Percentiles rank a stretch among this genome's conserved stretches.
Evolutionary conservation across 1,140 invertebrate genomes (phyloP).

Genomic region (Coelopa frigida): DNA sequence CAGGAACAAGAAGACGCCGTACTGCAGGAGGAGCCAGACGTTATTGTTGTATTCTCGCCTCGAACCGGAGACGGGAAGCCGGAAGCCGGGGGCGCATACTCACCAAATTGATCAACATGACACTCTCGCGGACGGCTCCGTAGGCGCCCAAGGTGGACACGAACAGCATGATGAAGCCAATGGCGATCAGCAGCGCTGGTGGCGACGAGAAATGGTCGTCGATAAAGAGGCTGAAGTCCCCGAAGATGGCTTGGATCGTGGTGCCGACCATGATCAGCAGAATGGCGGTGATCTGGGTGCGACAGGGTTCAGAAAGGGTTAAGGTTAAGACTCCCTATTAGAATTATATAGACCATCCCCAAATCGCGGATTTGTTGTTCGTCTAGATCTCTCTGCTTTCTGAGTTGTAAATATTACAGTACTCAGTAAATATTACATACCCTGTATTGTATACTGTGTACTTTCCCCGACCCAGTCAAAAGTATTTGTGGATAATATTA

Average conservation of each 20-base stretch:
- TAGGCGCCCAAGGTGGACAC: conserved; percentile 76
- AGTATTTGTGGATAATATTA: too few species aligned
- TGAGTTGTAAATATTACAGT: too few species aligned
- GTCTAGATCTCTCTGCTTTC: too few species aligned
- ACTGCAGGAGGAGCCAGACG: conserved; percentile 51
- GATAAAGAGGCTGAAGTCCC: conserved; percentile 64
- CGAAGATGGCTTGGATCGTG: conserved; percentile 65
- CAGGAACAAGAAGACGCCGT: conserved; percentile 66
- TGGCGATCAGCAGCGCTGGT: conserved; percentile 64
- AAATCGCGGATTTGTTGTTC: too few species aligned
- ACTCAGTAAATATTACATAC: too few species aligned
- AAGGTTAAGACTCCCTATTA: too few species aligned
- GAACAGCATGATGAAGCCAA: conserved; percentile 68
- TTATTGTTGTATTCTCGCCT: neutral
- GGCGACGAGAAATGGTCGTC: conserved; percentile 62
- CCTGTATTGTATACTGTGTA: too few species aligned
- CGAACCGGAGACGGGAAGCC: neutral
- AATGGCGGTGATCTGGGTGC: conserved; percentile 68
- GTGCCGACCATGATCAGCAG: conserved; percentile 71
- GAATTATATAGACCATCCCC: too few species aligned
- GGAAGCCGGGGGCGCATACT: conserved; percentile 25
- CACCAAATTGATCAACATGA: conserved; percentile 72
- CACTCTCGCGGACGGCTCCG: conserved; percentile 74
- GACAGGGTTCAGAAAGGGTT: too few species aligned
- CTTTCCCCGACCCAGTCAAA: too few species aligned